Conservation (phyloP, 2,797 vertebrate genomes). For the Muraenolepis orangiensis region DNA sequence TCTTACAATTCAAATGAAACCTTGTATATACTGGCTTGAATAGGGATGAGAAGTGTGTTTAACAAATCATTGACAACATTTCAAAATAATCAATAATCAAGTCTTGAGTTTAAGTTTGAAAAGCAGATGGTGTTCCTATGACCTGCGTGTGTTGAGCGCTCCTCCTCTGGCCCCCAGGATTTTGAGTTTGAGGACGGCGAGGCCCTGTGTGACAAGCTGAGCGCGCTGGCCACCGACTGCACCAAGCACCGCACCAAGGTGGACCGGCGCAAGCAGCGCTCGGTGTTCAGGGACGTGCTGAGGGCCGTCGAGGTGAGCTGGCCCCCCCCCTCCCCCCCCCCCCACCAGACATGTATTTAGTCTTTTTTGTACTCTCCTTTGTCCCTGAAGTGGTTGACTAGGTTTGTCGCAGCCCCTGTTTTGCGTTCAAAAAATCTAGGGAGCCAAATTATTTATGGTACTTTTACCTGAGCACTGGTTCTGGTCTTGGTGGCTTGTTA, state of each 20-base stretch:
- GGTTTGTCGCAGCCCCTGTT: too few species aligned
- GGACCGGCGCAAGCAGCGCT: slow-evolving; percentile 94
- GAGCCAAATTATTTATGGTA: too few species aligned
- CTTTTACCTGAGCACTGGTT: too few species aligned
- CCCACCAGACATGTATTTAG: too few species aligned
- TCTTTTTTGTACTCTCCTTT: too few species aligned
- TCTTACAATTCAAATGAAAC: too few species aligned
- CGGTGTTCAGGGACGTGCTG: slow-evolving; percentile 92
- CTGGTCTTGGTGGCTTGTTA: too few species aligned
- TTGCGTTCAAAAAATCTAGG: too few species aligned
- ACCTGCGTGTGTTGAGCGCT: too few species aligned
- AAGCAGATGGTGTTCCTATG: not conserved
- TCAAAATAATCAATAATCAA: not conserved
- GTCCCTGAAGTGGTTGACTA: too few species aligned
- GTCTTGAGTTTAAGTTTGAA: too few species aligned
- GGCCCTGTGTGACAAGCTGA: slow-evolving; percentile 83
- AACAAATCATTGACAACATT: not conserved
- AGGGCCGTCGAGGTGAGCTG: slow-evolving; percentile 90
- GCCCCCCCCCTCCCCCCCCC: too few species aligned
- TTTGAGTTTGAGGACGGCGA: slow-evolving; percentile 89
- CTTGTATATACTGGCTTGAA: not conserved
- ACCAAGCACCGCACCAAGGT: slow-evolving; percentile 95
- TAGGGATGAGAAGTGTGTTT: not conserved
- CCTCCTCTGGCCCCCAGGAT: slow-evolving; percentile 73
- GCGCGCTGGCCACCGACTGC: slow-evolving; percentile 89